These are phyloP conservation scores for Platycheirus rosarum DNA, from an alignment of 2,888 invertebrate genomes.

Conservation along the genomic window DNA sequence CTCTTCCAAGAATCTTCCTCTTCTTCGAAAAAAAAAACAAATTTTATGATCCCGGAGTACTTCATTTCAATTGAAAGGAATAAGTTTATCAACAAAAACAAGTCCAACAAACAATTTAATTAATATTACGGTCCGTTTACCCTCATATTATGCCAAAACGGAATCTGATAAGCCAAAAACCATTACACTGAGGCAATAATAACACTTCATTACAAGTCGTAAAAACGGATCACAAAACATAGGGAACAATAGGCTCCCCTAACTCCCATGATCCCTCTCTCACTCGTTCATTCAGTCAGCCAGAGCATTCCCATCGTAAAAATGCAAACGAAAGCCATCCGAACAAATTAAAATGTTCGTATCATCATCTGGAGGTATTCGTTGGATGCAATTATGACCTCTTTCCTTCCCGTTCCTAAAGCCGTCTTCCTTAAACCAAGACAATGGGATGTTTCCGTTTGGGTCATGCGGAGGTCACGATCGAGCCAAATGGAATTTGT, in stretches of 20 bases:
- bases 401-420: background rate
- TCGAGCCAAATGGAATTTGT: slow-evolving; percentile 49
- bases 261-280: slow-evolving; percentile 43
- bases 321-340: slow-evolving; percentile 61
- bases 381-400: background rate
- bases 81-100: background rate
- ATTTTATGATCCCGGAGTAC: no score
- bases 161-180: slow-evolving; percentile 55
- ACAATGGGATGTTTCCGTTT: slow-evolving; percentile 9
- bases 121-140: slow-evolving; percentile 33
- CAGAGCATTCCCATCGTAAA: slow-evolving; percentile 62
- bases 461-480: slow-evolving; percentile 7
- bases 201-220: slow-evolving; percentile 71
- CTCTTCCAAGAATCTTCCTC: no score
- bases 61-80: background rate
- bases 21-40: no score
- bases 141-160: slow-evolving; percentile 2
- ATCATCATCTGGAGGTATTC: slow-evolving; percentile 32
- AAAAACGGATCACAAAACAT: slow-evolving; percentile 55
- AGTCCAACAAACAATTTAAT: slow-evolving; percentile 52
- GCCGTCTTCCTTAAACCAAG: no score
- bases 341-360: slow-evolving; percentile 66
- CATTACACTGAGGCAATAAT: slow-evolving; percentile 61
- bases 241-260: slow-evolving; percentile 52
- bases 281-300: background rate